Base-by-base conservation (phyloP, 2,888 invertebrate genomes). In the Dusona sp. region DNA sequence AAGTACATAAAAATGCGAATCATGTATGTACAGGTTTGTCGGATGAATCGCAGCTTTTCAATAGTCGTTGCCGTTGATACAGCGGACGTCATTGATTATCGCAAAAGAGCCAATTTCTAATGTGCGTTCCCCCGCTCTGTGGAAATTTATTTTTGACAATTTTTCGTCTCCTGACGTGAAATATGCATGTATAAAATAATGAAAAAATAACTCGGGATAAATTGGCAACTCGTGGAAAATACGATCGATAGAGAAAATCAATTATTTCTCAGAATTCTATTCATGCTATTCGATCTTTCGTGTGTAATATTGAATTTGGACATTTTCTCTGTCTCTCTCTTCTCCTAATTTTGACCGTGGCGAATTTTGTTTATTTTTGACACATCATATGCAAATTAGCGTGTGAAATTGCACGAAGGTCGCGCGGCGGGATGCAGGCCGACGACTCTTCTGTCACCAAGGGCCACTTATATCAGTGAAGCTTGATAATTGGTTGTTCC, bases 391-490 rank as follows among this genome's bases (percentile, higher is more conserved):
- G 70, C 61, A 82, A 73, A 85, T 79, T 72, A 79, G 75, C 83
- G 83, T 83, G 83, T 80, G 83, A 77, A 79, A 83, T 79, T 80
- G 79, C 80, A 67, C 85, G 64, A 83, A 86, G 86, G 83, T 84
- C 84, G 74, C 61, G 75, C 45, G 45, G 57, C 33, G 11, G 42
- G 48, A 79, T 67, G 75, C 77, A 38, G 70, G 51, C 45, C 70
- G 64, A 73, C 80, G 45, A 80, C 70, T 82, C 70, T 70, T 72
- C 79, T 74, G 84, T 81, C 74, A 78, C 80, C 68, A 84, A 81
- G 86, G 83, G 80, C 84, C 86, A 68, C 84, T 84, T 74, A 83
- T 80, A 84, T 67, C 78, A 61, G 78, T 29, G 67, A 45, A 74
- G 67, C 38, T 64, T 29, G 68, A 38, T 79, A 75, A 86, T 86